Base-by-base conservation (phyloP, 1,140 invertebrate genomes). In the Schlechtendalia chinensis region DNA sequence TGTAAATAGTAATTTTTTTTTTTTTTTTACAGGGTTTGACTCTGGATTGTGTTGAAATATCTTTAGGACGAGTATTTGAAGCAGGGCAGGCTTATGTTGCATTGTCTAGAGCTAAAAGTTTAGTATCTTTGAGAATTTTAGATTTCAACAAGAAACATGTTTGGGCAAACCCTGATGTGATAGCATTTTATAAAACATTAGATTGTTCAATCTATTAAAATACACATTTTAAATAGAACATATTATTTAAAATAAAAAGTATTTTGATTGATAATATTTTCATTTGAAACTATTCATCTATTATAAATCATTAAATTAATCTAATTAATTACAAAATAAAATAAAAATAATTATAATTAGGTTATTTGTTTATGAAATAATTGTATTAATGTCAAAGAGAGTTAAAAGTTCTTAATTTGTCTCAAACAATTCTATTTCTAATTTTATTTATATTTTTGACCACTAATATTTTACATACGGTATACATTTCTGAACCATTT, bases 41-140 rank as follows among this genome's bases (percentile, higher is more conserved):
- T 12, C 87, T 98, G 77, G 96, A 98, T 84, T 97, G 95, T 88
- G 95, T 97, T 0, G 96, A 98, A 88, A 96, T 98, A 90, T 95
- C 93, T 19, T 86, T 98, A 53, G 90, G 91, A 0, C 91, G 91
- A 84, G 94, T 96, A 16, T 98, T 98, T 87, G 95, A 98, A 87
- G 92, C 94, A 27, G 96, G 96, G 0, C 96, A 98, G 87, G 94
- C 96, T 0, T 98, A 98, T 87, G 96, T 98, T 0, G 96, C 96
- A 1, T 85, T 98, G 22, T 97, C 95, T 14, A 88, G 96, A 83
- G 96, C 96, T 29, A 92, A 94, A 84, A 96, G 91, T 85, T 87
- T 98, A 63, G 87, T 94, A 81, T 91, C 93, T 19, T 87, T 98
- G 47, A 87, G 94, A 82, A 92, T 98, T 65, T 86, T 97, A 77